These are phyloP conservation scores for Chionis minor DNA, from an alignment of 2,113 vertebrate species.

Conservation along the genomic window DNA sequence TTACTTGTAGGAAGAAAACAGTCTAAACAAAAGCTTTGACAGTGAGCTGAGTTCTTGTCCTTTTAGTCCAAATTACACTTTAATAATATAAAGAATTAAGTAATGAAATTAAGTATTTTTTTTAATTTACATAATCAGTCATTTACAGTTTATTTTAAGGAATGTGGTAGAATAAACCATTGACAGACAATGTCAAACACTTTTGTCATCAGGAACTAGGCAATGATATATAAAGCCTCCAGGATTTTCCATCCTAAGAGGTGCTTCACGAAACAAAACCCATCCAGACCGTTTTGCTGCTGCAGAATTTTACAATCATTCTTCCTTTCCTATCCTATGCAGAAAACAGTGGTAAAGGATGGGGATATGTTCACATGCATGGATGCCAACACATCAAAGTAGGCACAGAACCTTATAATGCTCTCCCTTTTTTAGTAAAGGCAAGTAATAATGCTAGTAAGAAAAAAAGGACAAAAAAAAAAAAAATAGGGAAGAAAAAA, in stretches of 20 bases:
- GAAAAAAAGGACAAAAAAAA: neutral
- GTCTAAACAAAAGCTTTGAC: conserved; percentile 5
- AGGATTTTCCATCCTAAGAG: neutral
- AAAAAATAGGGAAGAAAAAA: neutral
- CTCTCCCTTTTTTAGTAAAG: neutral
- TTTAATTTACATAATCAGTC: neutral
- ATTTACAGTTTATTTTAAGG: neutral
- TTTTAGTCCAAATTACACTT: neutral
- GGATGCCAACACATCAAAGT: neutral
- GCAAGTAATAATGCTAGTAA: neutral
- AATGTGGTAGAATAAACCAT: neutral
- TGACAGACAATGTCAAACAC: neutral
- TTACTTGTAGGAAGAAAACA: neutral
- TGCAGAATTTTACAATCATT: neutral
- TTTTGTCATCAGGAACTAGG: neutral
- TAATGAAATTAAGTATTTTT: neutral
- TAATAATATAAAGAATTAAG: neutral
- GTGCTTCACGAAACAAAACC: neutral
- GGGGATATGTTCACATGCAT: neutral
- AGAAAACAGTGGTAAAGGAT: neutral
- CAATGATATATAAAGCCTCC: neutral
- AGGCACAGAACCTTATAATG: neutral
- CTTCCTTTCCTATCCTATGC: neutral
- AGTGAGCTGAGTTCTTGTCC: neutral
- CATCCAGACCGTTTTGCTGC: neutral